Evolutionary conservation across 2,797 vertebrate species (phyloP).

Genomic region (Sebastes goodei): DNA sequence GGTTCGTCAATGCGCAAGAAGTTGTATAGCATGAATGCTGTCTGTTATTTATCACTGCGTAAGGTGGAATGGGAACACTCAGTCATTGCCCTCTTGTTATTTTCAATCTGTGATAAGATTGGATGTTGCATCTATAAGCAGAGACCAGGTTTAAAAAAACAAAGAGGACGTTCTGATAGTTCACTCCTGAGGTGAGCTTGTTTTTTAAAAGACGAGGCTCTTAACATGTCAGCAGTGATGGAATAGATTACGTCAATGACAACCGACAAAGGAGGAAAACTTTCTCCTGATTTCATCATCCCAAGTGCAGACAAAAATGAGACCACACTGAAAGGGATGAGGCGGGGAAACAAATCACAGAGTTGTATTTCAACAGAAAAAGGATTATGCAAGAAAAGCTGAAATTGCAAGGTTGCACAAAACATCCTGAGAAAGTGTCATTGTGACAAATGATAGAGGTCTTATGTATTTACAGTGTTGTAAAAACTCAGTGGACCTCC

Average conservation of each 20-base stretch:
- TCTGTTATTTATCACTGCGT: conserved; percentile 29
- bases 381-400: neutral
- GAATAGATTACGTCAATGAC: neutral
- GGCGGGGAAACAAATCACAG: neutral
- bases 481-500: conserved; percentile 10
- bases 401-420: neutral
- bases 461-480: conserved; percentile 3
- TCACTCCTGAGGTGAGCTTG: conserved; percentile 5
- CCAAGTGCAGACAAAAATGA: neutral
- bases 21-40: neutral
- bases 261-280: neutral
- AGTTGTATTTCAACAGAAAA: neutral
- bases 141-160: neutral
- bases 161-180: neutral
- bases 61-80: conserved; percentile 17
- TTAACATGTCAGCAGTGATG: conserved; percentile 4
- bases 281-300: neutral
- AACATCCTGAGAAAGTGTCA: neutral
- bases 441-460: neutral
- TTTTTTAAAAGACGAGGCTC: neutral
- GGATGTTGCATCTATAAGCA: neutral
- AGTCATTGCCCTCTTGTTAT: conserved; percentile 19
- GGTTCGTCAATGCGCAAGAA: neutral
- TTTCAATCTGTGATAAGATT: conserved; percentile 8
- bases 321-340: neutral